phyloP scores from a whole-genome alignment of 2,888 invertebrate species.

The Scaptomyza cyrtandrae region DNA sequence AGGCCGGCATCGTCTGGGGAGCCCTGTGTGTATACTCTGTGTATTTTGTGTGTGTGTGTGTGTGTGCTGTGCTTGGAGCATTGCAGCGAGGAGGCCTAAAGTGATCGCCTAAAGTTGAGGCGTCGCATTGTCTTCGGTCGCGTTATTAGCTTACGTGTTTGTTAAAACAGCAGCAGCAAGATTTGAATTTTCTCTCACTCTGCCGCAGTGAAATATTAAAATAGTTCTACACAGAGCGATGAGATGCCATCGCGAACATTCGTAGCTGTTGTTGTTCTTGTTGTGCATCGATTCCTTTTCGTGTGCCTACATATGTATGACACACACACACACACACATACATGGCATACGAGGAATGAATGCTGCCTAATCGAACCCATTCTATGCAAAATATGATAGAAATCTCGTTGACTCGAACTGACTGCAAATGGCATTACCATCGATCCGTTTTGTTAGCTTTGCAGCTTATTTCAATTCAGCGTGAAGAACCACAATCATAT shows the following conservation, averaged over 20 bases:
- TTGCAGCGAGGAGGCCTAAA: constrained; percentile 2
- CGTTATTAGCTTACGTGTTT: constrained; percentile 76
- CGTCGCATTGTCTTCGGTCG: constrained; percentile 70
- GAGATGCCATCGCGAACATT: constrained; percentile 32
- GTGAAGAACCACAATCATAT: constrained; percentile 70
- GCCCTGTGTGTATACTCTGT: constrained; percentile 43
- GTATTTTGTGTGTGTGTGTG: constrained; percentile 27
- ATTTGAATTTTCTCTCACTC: constrained; percentile 64
- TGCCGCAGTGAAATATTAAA: constrained; percentile 66
- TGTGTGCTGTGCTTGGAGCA: constrained; percentile 45
- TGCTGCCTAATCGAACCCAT: constrained; percentile 54
- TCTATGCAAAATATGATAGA: constrained; percentile 80
- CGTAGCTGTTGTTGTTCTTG: constrained; percentile 17
- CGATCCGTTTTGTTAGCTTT: neutral
- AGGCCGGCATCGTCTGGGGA: constrained; percentile 51
- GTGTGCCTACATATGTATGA: constrained; percentile 62
- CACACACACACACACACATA: constrained; percentile 2
- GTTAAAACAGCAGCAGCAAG: constrained; percentile 63
- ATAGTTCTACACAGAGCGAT: constrained; percentile 49
- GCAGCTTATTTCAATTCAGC: constrained; percentile 60
- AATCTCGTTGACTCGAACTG: constrained; percentile 45
- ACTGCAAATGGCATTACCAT: constrained; percentile 18
- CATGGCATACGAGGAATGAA: neutral
- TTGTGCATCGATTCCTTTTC: constrained; percentile 24
- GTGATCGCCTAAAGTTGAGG: constrained; percentile 25